These are phyloP conservation scores for Syrista parreyssii DNA, from an alignment of 2,888 invertebrate genomes.

Conservation along the genomic window DNA sequence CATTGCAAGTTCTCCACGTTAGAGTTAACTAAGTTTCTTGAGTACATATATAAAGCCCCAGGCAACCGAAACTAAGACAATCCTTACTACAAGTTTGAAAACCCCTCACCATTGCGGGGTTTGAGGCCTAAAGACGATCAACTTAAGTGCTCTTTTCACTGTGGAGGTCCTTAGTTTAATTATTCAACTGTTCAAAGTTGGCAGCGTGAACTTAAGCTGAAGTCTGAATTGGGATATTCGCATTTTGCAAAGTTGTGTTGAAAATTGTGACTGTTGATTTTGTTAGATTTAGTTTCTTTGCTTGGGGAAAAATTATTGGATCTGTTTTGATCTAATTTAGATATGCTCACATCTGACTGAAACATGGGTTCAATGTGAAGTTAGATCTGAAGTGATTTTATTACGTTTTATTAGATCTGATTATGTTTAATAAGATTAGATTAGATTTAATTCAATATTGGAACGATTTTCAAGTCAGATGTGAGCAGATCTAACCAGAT, in stretches of 20 bases:
- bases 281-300: not conserved
- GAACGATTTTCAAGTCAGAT: too few species aligned
- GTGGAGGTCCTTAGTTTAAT: conserved; percentile 31
- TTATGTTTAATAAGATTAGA: too few species aligned
- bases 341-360: too few species aligned
- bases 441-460: too few species aligned
- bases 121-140: conserved; percentile 55
- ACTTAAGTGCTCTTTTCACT: conserved; percentile 44
- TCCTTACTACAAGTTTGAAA: conserved; percentile 53
- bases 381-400: too few species aligned
- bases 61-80: conserved; percentile 52
- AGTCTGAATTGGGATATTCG: not conserved
- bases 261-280: not conserved
- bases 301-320: too few species aligned
- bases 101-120: conserved; percentile 31
- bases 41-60: conserved; percentile 52
- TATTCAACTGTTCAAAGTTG: conserved; percentile 42
- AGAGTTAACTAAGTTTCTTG: conserved; percentile 47
- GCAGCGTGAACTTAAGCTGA: conserved; percentile 11
- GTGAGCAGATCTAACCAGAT: too few species aligned
- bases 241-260: not conserved
- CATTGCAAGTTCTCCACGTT: conserved; percentile 30
- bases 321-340: too few species aligned
- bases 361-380: too few species aligned
- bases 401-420: too few species aligned